These are phyloP conservation scores for Pachyuromys duprasi DNA, from an alignment of 2,797 vertebrate species.

Conservation along the genomic window DNA sequence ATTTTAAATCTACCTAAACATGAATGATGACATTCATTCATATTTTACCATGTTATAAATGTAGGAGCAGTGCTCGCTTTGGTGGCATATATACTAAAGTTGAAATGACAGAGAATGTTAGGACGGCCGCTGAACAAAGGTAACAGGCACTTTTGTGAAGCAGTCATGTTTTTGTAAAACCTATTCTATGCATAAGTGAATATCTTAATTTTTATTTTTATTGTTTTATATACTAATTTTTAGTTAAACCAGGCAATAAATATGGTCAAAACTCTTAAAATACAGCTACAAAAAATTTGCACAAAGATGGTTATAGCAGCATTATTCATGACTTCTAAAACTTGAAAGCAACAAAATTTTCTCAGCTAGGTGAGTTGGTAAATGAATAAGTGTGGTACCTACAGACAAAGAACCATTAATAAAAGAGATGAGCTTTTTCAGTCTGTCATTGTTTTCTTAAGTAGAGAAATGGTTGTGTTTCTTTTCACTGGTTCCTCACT, in stretches of 20 bases:
- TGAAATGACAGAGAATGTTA: neutral
- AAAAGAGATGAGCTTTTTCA: neutral
- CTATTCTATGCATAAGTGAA: neutral
- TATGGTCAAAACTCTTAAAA: neutral
- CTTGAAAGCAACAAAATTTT: neutral
- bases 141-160: neutral
- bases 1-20: neutral
- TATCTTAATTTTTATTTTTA: neutral
- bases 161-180: neutral
- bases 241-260: neutral
- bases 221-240: neutral
- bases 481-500: neutral
- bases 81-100: neutral
- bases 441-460: neutral
- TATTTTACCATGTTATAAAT: neutral
- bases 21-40: neutral
- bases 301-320: neutral
- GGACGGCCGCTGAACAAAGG: neutral
- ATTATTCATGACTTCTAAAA: neutral
- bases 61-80: neutral
- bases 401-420: neutral
- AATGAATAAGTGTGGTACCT: neutral
- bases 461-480: neutral
- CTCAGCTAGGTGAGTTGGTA: neutral
- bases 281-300: neutral